Evolutionary conservation across 2,113 vertebrate genomes (phyloP).

Genomic region (Amia ocellicauda): DNA sequence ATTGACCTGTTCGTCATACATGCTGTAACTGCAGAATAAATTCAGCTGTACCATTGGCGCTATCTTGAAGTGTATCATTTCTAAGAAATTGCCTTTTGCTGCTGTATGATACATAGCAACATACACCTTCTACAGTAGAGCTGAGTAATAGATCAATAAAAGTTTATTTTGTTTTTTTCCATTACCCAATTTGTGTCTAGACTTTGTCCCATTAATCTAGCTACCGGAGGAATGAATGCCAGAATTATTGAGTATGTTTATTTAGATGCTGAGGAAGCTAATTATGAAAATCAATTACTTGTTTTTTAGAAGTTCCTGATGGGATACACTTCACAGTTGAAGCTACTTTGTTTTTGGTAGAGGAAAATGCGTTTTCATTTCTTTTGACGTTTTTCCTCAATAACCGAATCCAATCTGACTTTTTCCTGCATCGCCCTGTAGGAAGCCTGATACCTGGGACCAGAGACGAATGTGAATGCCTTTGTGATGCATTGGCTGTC

Average conservation of each 20-base stretch:
- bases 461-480: too few species aligned
- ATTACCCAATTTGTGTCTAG: not conserved
- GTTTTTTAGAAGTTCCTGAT: not conserved
- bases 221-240: not conserved
- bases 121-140: not conserved
- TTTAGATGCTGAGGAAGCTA: not conserved
- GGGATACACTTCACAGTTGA: constrained; percentile 1
- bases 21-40: too few species aligned
- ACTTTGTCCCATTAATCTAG: not conserved
- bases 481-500: too few species aligned
- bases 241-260: not conserved
- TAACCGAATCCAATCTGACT: not conserved
- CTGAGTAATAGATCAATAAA: not conserved
- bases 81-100: not conserved
- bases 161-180: too few species aligned
- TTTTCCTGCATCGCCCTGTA: not conserved
- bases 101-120: not conserved
- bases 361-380: not conserved
- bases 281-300: constrained; percentile 10
- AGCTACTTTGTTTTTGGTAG: not conserved
- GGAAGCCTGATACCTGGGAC: not conserved
- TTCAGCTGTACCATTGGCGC: not conserved
- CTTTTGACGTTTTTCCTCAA: not conserved
- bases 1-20: too few species aligned
- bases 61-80: not conserved